Evolutionary conservation across 2,113 vertebrate genomes (phyloP), one percentile per base, ranked within the genome.

Genomic region (Elephantulus edwardii): DNA sequence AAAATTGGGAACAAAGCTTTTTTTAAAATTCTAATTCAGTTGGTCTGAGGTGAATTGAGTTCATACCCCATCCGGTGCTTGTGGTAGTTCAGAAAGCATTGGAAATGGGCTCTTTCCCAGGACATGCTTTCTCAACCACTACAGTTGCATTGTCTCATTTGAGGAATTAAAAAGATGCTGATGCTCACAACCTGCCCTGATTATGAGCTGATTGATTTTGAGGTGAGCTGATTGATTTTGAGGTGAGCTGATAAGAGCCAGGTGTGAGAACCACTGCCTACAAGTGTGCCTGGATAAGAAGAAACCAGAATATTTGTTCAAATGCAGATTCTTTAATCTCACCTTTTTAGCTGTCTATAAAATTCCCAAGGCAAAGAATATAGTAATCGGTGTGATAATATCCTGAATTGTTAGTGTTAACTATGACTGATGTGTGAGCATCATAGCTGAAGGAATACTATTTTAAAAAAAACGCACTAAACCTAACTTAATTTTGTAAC

Each of bases 351-450:
- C 22, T 93, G 10, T 44, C 48, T 62, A 46, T 38, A 76, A 80
- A 54, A 62, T 74, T 44, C 12, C 76, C n/a, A 54, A 30, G 26
- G 74, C 3, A 6, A 68, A 24, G 72, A 13, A 35, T 8, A 44
- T 33, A 50, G 20, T 38, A n/a, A 74, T n/a, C 54, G 80, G 26
- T 75, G 50, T 84, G 77, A 80, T 28, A 66, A 9, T 8, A 30
- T 26, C 46, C 26, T 89, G 74, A 75, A 77, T 58, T 64, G 19
- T 89, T 94, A 52, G 19, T 60, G 26, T 78, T 79, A 72, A 71
- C 50, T 50, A 70, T 60, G n/a, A 78, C n/a, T n/a, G n/a, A n/a
- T 81, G 19, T 16, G 44, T 28, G 35, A 94, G 78, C 83, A 54
- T 80, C 16, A 24, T 60, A 44, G 12, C 50, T 83, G n/a, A n/a